Evolutionary conservation across 1,140 invertebrate genomes (phyloP), one percentile per base, ranked within the genome.

Genomic region (Diuraphis noxia): DNA sequence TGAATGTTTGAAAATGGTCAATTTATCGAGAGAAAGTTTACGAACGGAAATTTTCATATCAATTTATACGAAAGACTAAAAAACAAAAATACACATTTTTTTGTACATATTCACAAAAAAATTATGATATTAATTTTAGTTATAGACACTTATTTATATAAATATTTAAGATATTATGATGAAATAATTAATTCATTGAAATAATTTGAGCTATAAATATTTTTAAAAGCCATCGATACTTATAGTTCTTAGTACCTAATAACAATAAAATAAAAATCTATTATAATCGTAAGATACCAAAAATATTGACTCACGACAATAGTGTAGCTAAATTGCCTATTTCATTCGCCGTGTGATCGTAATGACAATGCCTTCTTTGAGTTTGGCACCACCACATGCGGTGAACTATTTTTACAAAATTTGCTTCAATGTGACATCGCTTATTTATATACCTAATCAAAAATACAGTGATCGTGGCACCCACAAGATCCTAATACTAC

Each of bases 271-370:
- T n/a, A 63, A 30, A n/a, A n/a, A 2, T n/a, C 4, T n/a, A n/a
- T n/a, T 72, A 72, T 72, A 13, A 63, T 46, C 3, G 21, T n/a
- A 72, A 72, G n/a, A 72, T 72, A 72, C 56, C 1, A n/a, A 30
- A n/a, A 72, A 49, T 6, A 72, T 72, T 3, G 13, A 72, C 4
- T 0, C 56, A 72, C 5, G 30, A 17, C 30, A 13, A 30, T 30
- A 56, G 56, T 72, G 56, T 72, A 72, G 56, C 56, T 72, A 72
- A 72, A 72, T 72, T 72, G 56, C 56, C 56, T 72, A 72, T 72
- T 2, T n/a, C n/a, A 72, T 72, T 1, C 56, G 10, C 56, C 56
- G 56, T 72, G 5, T n/a, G 30, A 17, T 17, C 13, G 4, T n/a
- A n/a, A 72, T 72, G n/a, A n/a, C 13, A 17, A 17, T 17, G 13